Evolutionary conservation across 2,888 invertebrate species (phyloP).

Genomic region (Papilio demoleus): DNA sequence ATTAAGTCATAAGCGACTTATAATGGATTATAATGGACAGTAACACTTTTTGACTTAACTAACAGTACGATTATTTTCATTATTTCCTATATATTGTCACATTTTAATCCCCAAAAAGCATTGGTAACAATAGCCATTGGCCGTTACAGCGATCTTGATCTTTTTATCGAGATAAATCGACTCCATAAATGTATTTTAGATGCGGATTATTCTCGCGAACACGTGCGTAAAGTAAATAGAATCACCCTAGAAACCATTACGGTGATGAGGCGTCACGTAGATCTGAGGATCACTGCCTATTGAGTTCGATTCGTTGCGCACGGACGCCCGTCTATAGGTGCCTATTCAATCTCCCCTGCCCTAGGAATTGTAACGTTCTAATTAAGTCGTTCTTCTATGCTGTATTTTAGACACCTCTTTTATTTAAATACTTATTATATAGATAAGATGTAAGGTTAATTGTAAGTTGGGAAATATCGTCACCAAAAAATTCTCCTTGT

Average conservation of each 20-base stretch:
- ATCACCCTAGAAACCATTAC: slow-evolving; percentile 44
- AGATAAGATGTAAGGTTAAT: too few species aligned
- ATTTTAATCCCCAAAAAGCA: background rate
- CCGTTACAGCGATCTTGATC: slow-evolving; percentile 10
- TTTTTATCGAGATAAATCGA: slow-evolving; percentile 22
- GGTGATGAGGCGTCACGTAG: slow-evolving; percentile 52
- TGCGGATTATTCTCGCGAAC: slow-evolving; percentile 17
- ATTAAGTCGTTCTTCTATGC: background rate
- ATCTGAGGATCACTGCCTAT: slow-evolving; percentile 51
- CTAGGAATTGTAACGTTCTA: background rate
- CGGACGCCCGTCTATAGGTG: slow-evolving; percentile 62
- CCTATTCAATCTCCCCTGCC: background rate
- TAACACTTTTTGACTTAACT: too few species aligned
- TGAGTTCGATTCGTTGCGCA: slow-evolving; percentile 65
- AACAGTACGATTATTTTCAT: background rate
- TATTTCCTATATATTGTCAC: background rate
- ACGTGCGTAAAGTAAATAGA: slow-evolving; percentile 35
- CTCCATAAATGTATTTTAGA: slow-evolving; percentile 22
- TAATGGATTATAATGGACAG: too few species aligned
- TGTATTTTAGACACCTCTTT: background rate
- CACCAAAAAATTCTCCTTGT: too few species aligned
- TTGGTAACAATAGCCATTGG: background rate
- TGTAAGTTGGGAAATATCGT: too few species aligned
- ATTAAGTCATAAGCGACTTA: too few species aligned
- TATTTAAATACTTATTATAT: background rate